Evolutionary conservation across 1,140 invertebrate genomes (phyloP), one percentile per base, ranked within the genome.

Genomic region (Hermetia illucens): DNA sequence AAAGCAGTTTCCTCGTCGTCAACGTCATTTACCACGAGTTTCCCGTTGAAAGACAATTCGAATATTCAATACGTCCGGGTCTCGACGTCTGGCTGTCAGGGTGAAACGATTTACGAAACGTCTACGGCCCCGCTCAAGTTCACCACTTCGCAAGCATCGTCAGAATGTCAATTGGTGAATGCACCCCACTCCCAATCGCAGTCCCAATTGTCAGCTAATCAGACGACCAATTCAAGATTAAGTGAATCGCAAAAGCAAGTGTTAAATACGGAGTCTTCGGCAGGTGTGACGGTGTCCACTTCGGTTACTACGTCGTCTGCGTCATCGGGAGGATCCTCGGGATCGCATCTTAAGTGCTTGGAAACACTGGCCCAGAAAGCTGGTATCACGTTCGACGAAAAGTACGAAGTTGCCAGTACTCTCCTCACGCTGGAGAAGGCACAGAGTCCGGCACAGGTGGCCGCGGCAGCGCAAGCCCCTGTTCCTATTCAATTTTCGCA

Each of bases 331-430:
- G n/a, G n/a, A n/a, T n/a, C n/a, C n/a, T n/a, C n/a, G n/a, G n/a
- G n/a, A n/a, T n/a, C n/a, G 21, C 72, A 72, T 0, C 55, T 75
- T n/a, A 73, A 75, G 65, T 75, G 71, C 47, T 54, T 76, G 43
- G 73, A 75, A 46, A 76, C 73, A 6, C 61, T 76, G 24, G 73
- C 73, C 9, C 71, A 76, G 44, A 76, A 76, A 44, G 72, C 73
- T 34, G 73, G 73, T 2, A 74, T 75, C 9, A 74, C 71, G 19
- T 71, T 73, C 45, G 72, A 75, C 48, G 73, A 75, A 53, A 75
- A 75, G 55, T 76, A 74, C 59, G 73, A 75, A 56, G 69, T 70
- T 40, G 71, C 71, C 39, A 64, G 58, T 4, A 43, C 22, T 34
- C 25, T 44, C 41, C 40, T 40, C 44, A 48, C 48, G 32, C 41